These are phyloP conservation scores for Apamea crenata DNA, from an alignment of 2,888 invertebrate species.

Conservation along the genomic window DNA sequence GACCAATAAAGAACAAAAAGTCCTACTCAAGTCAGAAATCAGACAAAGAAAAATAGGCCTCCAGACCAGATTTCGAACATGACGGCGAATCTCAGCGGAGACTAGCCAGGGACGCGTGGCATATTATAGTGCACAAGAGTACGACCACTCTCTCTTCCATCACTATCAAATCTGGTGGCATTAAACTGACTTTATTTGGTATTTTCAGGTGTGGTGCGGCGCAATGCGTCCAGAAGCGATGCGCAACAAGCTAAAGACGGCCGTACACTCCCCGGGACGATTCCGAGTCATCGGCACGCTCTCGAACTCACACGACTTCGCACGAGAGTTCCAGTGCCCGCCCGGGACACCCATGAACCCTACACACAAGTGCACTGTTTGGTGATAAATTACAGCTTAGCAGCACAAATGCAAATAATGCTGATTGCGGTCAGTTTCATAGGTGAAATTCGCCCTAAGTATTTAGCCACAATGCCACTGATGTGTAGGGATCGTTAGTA, in stretches of 20 bases:
- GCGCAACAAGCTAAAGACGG: conserved; percentile 94
- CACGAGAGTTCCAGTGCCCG: conserved; percentile 93
- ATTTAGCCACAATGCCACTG: too few species aligned
- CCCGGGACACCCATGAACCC: conserved; percentile 95
- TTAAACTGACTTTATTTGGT: background rate
- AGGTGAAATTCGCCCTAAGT: background rate
- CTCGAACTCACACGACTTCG: conserved; percentile 94
- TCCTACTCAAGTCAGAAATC: background rate
- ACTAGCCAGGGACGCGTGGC: background rate
- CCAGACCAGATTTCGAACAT: background rate
- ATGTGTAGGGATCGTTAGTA: background rate
- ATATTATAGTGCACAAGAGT: background rate
- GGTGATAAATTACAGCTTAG: conserved; percentile 83
- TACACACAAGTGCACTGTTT: conserved; percentile 93
- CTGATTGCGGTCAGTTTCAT: background rate
- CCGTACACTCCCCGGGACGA: conserved; percentile 95
- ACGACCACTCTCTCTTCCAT: background rate
- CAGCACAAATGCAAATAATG: background rate
- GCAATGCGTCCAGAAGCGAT: conserved; percentile 95
- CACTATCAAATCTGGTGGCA: background rate
- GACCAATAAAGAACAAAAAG: background rate
- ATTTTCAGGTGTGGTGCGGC: conserved; percentile 93
- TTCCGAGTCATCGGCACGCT: conserved; percentile 95
- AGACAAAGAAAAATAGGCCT: background rate
- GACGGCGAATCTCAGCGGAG: background rate